phyloP scores from a whole-genome alignment of 1,140 invertebrate genomes.

The Frieseomelitta varia region DNA sequence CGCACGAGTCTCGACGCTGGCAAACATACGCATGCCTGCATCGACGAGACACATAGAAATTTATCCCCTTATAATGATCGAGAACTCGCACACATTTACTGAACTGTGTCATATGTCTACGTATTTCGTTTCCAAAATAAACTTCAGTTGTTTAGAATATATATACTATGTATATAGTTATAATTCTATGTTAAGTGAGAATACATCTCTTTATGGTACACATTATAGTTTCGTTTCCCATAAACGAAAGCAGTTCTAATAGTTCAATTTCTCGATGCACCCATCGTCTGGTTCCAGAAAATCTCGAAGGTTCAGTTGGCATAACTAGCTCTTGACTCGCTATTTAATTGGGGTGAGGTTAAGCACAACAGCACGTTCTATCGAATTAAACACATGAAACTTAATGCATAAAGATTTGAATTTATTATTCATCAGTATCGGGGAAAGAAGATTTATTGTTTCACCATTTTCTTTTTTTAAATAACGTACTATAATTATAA shows the following conservation, averaged over 20 bases:
- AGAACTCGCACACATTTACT: not conserved
- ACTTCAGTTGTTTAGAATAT: not conserved
- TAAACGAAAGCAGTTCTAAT: not conserved
- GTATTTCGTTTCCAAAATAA: slow-evolving; percentile 53
- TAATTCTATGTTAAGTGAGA: not conserved
- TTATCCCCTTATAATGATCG: slow-evolving; percentile 38
- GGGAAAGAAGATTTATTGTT: no score
- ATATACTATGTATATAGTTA: not conserved
- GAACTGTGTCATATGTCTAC: slow-evolving; percentile 17
- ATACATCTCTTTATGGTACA: not conserved
- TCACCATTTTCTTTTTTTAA: not conserved
- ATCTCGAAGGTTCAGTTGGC: not conserved
- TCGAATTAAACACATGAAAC: not conserved
- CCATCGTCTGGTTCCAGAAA: not conserved
- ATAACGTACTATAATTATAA: not conserved
- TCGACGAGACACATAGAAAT: slow-evolving; percentile 7
- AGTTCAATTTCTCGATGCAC: not conserved
- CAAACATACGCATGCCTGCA: not conserved
- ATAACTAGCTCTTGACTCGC: not conserved
- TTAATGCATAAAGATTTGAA: not conserved
- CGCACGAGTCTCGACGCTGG: not conserved
- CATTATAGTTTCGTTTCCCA: not conserved
- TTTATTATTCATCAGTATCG: no score
- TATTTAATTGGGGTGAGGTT: not conserved
- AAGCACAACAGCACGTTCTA: not conserved